phyloP scores from a whole-genome alignment of 92 coral and sea anemone species.

The Epizoanthus scotinus region DNA sequence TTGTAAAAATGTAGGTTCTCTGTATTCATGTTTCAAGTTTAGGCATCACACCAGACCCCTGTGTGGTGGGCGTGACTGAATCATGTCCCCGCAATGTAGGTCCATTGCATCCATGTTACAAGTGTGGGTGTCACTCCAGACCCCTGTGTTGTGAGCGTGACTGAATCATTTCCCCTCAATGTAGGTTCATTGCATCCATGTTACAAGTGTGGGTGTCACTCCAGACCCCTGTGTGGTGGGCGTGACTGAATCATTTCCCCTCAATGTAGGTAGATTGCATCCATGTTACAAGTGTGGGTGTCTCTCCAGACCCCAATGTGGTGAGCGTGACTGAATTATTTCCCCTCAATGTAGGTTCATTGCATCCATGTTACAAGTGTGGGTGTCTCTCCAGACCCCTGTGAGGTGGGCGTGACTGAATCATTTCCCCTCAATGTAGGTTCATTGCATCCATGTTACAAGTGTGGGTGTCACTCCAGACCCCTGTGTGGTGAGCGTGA shows the following conservation, averaged over 20 bases:
- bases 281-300: no score
- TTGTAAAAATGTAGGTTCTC: constrained; percentile 50
- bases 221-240: constrained; percentile 71
- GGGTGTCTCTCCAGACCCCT: constrained; percentile 77
- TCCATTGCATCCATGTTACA: no score
- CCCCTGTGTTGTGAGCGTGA: no score
- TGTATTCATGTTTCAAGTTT: constrained; percentile 53
- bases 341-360: constrained; percentile 65
- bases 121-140: no score
- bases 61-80: constrained; percentile 60
- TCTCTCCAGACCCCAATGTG: no score
- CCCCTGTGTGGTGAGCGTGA: constrained; percentile 59
- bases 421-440: constrained; percentile 33
- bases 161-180: no score
- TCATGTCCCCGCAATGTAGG: no score
- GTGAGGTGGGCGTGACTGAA: constrained; percentile 9
- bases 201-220: constrained; percentile 60
- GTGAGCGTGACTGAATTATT: no score
- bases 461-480: constrained; percentile 70
- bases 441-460: constrained; percentile 62
- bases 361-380: constrained; percentile 51
- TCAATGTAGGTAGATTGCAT: no score
- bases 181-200: constrained; percentile 65
- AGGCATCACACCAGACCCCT: constrained; percentile 75
- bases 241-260: no score